Base-by-base conservation (phyloP, 2,797 vertebrate species). In the Dicrostonyx torquatus region DNA sequence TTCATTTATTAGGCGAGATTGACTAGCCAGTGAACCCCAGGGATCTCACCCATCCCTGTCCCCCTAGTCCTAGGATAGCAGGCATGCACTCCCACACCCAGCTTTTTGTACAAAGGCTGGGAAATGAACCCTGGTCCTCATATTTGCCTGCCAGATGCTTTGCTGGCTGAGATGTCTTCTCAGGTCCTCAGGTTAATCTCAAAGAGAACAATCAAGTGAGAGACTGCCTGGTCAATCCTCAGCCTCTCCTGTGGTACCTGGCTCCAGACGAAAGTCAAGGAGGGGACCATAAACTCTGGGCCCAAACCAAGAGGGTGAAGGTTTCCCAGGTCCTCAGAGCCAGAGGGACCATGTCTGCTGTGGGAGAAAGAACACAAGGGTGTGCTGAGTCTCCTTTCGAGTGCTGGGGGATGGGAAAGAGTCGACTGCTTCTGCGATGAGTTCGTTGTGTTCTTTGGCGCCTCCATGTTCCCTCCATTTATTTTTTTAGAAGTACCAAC, bases 401-500 rank as follows among this genome's bases (percentile, higher is more conserved):
- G 73, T n/a, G 68, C n/a, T 15, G 62, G 73, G 53, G 73, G 43
- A n/a, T 10, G 34, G 55, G n/a, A 48, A 79, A 48, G 85, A 43
- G 68, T 79, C 43, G 48, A 20, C 53, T n/a, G 92, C 84, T 88
- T 78, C 73, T 77, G 40, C 48, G 6, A 43, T 72, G 92, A 94
- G 90, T 58, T 94, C 92, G 73, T 83, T 55, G 4, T 73, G 82
- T 97, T 79, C 95, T 78, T 55, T 83, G 92, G 94, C 82, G 94
- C 75, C 87, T 94, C 85, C 43, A 34, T 93, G 95, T 96, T 96
- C 91, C 95, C 87, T 87, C 89, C 94, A 68, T 94, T 95, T 96
- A 94, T 96, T 96, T 96, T 97, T 97, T 96, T 90, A 89, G 91
- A 94, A 96, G 92, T 73, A 92, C 85, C 94, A 92, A 90, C 94